Evolutionary conservation across 1,140 invertebrate genomes (phyloP).

Genomic region (Dufourea novaeangliae): DNA sequence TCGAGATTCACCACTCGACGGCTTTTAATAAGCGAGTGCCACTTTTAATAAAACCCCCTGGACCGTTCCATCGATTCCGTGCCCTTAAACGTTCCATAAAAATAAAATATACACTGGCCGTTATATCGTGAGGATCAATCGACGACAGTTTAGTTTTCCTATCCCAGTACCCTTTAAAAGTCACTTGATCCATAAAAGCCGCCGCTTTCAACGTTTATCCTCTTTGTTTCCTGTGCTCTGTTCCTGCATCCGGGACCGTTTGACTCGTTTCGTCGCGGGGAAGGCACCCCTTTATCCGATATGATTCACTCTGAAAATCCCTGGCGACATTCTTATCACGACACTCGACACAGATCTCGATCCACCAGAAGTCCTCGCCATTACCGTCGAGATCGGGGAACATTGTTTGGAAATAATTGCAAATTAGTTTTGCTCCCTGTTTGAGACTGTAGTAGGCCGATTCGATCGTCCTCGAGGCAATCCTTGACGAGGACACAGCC

Average conservation of each 20-base stretch:
- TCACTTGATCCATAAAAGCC: slow-evolving; percentile 30
- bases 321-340: slow-evolving; percentile 34
- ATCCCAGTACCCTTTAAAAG: slow-evolving; percentile 33
- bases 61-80: background rate
- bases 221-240: slow-evolving; percentile 13
- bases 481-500: background rate
- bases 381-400: background rate
- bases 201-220: slow-evolving; percentile 9
- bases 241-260: background rate
- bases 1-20: background rate
- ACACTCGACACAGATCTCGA: background rate
- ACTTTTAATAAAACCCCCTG: slow-evolving; percentile 2
- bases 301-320: slow-evolving; percentile 31
- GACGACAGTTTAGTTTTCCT: slow-evolving; percentile 16
- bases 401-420: slow-evolving; percentile 27
- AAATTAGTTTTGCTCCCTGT: background rate
- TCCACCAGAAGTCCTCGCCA: background rate
- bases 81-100: background rate
- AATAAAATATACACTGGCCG: background rate
- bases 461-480: too few species aligned
- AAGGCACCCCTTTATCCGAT: slow-evolving; percentile 5
- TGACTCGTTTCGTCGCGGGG: slow-evolving; percentile 20
- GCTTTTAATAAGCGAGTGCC: background rate
- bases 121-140: slow-evolving; percentile 33
- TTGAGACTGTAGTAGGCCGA: background rate